Conservation (phyloP, 2,797 vertebrate species). For the Parambassis ranga region DNA sequence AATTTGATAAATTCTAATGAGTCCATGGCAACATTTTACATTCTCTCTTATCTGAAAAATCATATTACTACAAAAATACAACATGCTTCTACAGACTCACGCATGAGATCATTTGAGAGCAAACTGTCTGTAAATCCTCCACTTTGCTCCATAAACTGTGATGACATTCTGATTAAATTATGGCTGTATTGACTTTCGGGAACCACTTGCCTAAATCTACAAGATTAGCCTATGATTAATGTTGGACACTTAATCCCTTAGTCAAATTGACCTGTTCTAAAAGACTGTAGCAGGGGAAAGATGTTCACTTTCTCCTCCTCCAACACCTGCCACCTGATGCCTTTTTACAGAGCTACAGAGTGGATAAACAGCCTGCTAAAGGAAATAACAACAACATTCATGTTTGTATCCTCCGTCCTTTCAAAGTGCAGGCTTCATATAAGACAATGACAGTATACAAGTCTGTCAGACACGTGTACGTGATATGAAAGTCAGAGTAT, state of each 20-base stretch:
- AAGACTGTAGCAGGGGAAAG: constrained; percentile 23
- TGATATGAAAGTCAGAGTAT: constrained; percentile 7
- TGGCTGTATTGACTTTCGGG: constrained; percentile 65
- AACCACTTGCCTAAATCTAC: constrained; percentile 69
- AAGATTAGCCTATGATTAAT: constrained; percentile 71
- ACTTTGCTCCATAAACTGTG: constrained; percentile 58
- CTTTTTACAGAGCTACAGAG: background rate
- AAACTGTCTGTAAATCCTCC: constrained; percentile 45
- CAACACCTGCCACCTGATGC: constrained; percentile 49
- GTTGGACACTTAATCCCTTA: constrained; percentile 68
- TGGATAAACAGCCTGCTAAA: constrained; percentile 31
- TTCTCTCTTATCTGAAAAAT: constrained; percentile 4
- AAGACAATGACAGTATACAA: constrained; percentile 37
- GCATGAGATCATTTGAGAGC: constrained; percentile 36
- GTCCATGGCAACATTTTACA: constrained; percentile 5
- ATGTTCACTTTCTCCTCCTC: constrained; percentile 32
- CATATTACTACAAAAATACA: constrained; percentile 13
- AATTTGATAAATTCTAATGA: too few relatives aligned
- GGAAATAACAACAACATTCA: constrained; percentile 33
- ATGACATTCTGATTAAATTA: constrained; percentile 71
- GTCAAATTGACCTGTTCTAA: constrained; percentile 64
- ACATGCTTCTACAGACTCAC: background rate
- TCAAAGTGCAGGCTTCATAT: constrained; percentile 28
- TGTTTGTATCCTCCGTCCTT: constrained; percentile 38
- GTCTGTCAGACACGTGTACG: constrained; percentile 5